Percentiles rank a stretch among this genome's conserved stretches.
Conservation (phyloP, 2,888 invertebrate species). For the Gymnoscelis rufifasciata region DNA sequence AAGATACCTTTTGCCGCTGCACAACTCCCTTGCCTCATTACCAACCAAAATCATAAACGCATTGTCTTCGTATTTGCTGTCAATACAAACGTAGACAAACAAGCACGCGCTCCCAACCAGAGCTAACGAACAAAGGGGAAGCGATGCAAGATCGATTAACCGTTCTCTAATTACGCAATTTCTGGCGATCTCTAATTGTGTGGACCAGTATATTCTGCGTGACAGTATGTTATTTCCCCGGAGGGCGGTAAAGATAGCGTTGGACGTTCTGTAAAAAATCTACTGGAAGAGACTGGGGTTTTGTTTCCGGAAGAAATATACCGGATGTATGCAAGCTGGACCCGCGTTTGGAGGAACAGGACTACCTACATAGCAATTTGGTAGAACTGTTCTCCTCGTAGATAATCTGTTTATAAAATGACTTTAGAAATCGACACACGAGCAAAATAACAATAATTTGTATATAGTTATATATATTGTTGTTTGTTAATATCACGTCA, state of each 20-base stretch:
- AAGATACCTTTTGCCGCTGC: no score
- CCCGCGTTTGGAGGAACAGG: no score
- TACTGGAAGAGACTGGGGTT: slow-evolving; percentile 37
- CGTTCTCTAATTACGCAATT: slow-evolving; percentile 75
- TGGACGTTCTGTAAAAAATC: slow-evolving; percentile 46
- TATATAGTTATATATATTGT: no score
- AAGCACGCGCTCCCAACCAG: slow-evolving; percentile 19
- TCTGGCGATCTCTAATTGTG: slow-evolving; percentile 77
- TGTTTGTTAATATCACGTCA: no score
- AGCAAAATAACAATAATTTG: no score
- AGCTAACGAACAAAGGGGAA: slow-evolving; percentile 48
- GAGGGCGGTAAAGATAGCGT: slow-evolving; percentile 76
- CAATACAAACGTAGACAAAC: slow-evolving; percentile 23
- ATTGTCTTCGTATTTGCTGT: slow-evolving; percentile 1
- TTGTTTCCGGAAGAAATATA: not conserved
- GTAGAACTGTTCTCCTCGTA: no score
- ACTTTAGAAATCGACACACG: no score
- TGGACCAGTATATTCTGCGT: slow-evolving; percentile 73
- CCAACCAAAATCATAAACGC: not conserved
- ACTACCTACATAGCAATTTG: no score
- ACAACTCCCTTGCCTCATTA: not conserved
- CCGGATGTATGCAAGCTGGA: no score
- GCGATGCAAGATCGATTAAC: slow-evolving; percentile 72
- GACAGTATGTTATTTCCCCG: slow-evolving; percentile 77
- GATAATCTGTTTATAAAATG: no score